These are phyloP conservation scores for Uria aalge DNA, from an alignment of 2,113 vertebrate genomes.

Conservation along the genomic window DNA sequence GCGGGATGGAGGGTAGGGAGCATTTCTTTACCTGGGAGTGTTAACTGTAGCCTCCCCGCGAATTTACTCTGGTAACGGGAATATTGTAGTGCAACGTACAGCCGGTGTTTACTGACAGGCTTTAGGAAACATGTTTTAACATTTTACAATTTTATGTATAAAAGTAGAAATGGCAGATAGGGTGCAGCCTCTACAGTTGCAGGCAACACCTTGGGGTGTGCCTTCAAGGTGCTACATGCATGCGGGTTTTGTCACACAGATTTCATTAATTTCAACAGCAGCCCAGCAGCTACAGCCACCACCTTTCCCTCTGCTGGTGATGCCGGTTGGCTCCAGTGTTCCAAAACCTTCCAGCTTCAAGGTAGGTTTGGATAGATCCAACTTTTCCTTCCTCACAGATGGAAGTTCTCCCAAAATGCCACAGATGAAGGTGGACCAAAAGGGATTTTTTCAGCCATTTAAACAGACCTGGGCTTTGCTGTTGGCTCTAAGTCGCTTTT, in stretches of 20 bases:
- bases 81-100: neutral
- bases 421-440: neutral
- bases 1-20: neutral
- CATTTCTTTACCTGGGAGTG: neutral
- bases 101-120: neutral
- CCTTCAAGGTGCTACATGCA: neutral
- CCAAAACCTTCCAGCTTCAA: slow-evolving; percentile 15
- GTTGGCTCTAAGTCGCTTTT: neutral
- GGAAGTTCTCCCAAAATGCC: slow-evolving; percentile 34
- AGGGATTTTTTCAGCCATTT: slow-evolving; percentile 3
- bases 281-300: neutral
- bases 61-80: neutral
- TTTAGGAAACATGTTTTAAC: neutral
- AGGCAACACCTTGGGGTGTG: neutral
- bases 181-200: neutral
- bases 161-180: neutral
- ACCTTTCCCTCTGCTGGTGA: neutral
- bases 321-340: neutral
- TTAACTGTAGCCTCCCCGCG: neutral
- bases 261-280: neutral
- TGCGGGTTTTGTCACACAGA: neutral
- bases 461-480: neutral
- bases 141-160: neutral
- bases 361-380: neutral
- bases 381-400: slow-evolving; percentile 6